Evolutionary conservation across 2,888 invertebrate genomes (phyloP).

Genomic region (Tetragonula carbonaria): DNA sequence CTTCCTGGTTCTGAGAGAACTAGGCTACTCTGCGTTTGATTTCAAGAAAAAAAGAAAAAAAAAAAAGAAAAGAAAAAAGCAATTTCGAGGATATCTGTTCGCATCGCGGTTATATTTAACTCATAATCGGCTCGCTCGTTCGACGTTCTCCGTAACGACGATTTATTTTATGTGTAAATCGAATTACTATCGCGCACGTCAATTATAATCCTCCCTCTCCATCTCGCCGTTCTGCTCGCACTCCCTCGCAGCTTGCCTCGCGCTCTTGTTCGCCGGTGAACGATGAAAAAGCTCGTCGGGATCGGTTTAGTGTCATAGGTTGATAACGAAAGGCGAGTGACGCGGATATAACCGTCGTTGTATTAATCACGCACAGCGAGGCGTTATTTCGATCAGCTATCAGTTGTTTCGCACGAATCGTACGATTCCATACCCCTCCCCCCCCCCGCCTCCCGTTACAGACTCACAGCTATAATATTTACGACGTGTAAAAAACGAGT

Average conservation of each 20-base stretch:
- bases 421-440: not conserved
- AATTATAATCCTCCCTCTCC: conserved; percentile 54
- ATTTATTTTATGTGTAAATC: conserved; percentile 48
- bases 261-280: not conserved
- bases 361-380: conserved; percentile 21
- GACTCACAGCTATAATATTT: too few relatives aligned
- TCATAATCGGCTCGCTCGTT: not conserved
- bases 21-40: not conserved
- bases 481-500: not conserved
- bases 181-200: conserved; percentile 42
- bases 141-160: conserved; percentile 8
- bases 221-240: not conserved
- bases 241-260: not conserved
- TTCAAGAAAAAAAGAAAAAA: not conserved
- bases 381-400: conserved; percentile 37
- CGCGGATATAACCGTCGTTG: conserved; percentile 33
- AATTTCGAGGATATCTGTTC: not conserved
- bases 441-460: too few relatives aligned
- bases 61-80: too few relatives aligned
- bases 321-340: conserved; percentile 57
- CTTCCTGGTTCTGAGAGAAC: not conserved
- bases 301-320: conserved; percentile 48
- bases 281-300: conserved; percentile 50
- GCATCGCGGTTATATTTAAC: conserved; percentile 19
- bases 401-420: not conserved